phyloP scores from a whole-genome alignment of 2,113 vertebrate species.

The Mola mola region DNA sequence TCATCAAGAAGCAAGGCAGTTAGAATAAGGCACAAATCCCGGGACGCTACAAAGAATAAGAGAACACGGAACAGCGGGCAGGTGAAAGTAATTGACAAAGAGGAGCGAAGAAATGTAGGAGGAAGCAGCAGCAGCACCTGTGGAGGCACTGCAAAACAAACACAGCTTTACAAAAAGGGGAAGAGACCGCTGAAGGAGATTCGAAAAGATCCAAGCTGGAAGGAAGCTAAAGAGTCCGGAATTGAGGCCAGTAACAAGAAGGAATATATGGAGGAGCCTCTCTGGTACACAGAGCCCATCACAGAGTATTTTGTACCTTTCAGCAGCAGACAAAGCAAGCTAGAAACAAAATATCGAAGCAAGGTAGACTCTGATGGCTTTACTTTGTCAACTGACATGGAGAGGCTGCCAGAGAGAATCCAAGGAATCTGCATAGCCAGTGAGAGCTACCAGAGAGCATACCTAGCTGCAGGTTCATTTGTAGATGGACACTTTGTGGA shows the following conservation, averaged over 20 bases:
- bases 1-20: slow-evolving; percentile 83
- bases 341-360: slow-evolving; percentile 95
- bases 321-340: slow-evolving; percentile 93
- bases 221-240: slow-evolving; percentile 83
- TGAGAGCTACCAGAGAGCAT: slow-evolving; percentile 88
- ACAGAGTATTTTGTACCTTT: slow-evolving; percentile 94
- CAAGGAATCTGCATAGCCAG: slow-evolving; percentile 91
- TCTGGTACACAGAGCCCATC: slow-evolving; percentile 99
- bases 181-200: slow-evolving; percentile 89
- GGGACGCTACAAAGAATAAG: slow-evolving; percentile 86
- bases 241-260: slow-evolving; percentile 85
- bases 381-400: slow-evolving; percentile 78
- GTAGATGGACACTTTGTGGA: slow-evolving; percentile 98
- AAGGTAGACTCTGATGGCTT: slow-evolving; percentile 80
- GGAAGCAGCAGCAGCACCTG: slow-evolving; percentile 77
- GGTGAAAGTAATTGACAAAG: slow-evolving; percentile 85
- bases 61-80: slow-evolving; percentile 87
- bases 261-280: slow-evolving; percentile 95
- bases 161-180: slow-evolving; percentile 89
- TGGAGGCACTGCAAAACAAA: slow-evolving; percentile 81
- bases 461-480: slow-evolving; percentile 96
- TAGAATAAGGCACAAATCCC: slow-evolving; percentile 90
- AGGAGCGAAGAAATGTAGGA: slow-evolving; percentile 79
- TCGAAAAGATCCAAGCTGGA: slow-evolving; percentile 84
- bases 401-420: slow-evolving; percentile 88